Evolutionary conservation across 2,888 invertebrate species (phyloP).

Genomic region (Cabera pusaria): DNA sequence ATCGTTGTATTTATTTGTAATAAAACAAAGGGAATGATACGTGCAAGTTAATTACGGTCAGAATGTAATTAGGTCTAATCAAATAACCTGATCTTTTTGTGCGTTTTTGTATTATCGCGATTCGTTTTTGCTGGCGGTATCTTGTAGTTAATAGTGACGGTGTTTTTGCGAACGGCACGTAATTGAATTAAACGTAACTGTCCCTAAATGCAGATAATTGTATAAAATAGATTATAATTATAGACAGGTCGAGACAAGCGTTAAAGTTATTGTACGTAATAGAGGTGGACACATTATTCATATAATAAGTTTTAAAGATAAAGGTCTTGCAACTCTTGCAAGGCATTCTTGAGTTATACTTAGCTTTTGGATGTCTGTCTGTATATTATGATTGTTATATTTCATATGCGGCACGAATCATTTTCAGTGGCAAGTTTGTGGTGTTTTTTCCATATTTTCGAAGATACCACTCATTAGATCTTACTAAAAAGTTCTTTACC

Average conservation of each 20-base stretch:
- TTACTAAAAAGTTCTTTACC: too few relatives aligned
- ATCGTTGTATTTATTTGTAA: constrained; percentile 55
- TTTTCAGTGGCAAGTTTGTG: too few relatives aligned
- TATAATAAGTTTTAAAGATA: too few relatives aligned
- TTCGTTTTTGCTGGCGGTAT: constrained; percentile 47
- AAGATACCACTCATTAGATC: too few relatives aligned
- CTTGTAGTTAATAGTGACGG: constrained; percentile 43
- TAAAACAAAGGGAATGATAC: constrained; percentile 80
- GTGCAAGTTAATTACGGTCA: constrained; percentile 75
- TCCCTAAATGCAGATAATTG: constrained; percentile 27
- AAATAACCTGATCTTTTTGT: constrained; percentile 76
- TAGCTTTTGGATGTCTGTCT: too few relatives aligned
- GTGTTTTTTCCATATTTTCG: too few relatives aligned
- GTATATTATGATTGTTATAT: too few relatives aligned
- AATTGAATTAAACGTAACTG: constrained; percentile 47
- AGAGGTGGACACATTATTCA: too few relatives aligned
- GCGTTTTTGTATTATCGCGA: constrained; percentile 55
- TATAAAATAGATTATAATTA: constrained; percentile 24
- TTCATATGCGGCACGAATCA: too few relatives aligned
- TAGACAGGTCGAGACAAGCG: constrained; percentile 15
- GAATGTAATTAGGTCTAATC: constrained; percentile 80
- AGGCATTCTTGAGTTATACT: too few relatives aligned
- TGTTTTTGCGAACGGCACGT: constrained; percentile 37
- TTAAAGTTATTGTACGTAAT: constrained; percentile 13
- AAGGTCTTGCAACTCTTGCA: too few relatives aligned